These are phyloP conservation scores for Cassiopea xamachana DNA, from an alignment of 30 jellyfish, hydroid and myxozoan genomes.

Conservation along the genomic window DNA sequence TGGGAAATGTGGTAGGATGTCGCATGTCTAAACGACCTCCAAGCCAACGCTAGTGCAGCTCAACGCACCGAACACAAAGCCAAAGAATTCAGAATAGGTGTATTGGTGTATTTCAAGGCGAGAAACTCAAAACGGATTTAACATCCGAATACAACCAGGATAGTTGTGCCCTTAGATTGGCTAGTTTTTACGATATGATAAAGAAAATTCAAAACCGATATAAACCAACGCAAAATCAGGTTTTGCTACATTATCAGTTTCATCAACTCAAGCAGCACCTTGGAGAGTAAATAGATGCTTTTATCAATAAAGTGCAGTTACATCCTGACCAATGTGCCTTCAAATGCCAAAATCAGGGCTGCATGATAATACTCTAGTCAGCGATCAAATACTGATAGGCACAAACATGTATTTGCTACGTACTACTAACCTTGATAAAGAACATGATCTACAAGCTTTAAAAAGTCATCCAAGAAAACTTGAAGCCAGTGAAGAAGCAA, in stretches of 20 bases:
- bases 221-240: neutral
- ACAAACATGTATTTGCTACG: neutral
- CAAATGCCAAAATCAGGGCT: neutral
- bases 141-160: neutral
- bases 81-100: conserved; percentile 29
- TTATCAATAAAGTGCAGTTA: neutral
- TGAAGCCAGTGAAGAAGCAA: too few relatives aligned
- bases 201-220: conserved; percentile 4
- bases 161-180: neutral
- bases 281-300: neutral
- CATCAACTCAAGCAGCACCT: conserved; percentile 9
- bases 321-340: neutral
- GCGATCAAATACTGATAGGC: conserved; percentile 9
- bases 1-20: neutral
- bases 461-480: too few relatives aligned
- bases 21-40: conserved; percentile 21
- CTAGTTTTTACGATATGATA: conserved; percentile 40
- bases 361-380: neutral
- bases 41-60: conserved; percentile 17
- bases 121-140: conserved; percentile 5
- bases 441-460: too few relatives aligned
- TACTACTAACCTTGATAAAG: too few relatives aligned
- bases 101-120: conserved; percentile 10
- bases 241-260: conserved; percentile 5
- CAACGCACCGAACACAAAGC: conserved; percentile 26